These are phyloP conservation scores for Agonopterix subpropinquella DNA, from an alignment of 2,888 invertebrate species.

Conservation along the genomic window DNA sequence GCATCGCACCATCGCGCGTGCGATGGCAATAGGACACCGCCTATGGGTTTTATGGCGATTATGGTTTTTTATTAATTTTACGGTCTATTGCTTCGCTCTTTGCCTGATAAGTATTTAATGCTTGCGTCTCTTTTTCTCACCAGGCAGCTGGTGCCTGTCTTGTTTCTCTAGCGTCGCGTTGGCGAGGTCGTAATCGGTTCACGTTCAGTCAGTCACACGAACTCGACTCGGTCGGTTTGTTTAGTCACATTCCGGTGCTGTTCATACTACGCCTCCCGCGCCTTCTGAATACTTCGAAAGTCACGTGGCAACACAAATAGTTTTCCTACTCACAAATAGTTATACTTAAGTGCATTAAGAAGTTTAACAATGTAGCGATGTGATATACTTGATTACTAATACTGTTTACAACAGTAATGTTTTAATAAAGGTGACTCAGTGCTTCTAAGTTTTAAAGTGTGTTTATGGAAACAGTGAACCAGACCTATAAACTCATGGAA, in stretches of 20 bases:
- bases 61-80: constrained; percentile 19
- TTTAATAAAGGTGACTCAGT: constrained; percentile 57
- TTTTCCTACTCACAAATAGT: neutral
- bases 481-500: constrained; percentile 35
- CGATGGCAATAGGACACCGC: too few species aligned
- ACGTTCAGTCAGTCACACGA: constrained; percentile 8
- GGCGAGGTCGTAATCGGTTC: constrained; percentile 3
- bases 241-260: constrained; percentile 1
- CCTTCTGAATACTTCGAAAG: neutral
- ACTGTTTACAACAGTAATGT: constrained; percentile 33
- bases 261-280: neutral
- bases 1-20: too few species aligned
- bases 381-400: constrained; percentile 27
- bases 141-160: constrained; percentile 37
- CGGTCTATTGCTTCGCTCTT: constrained; percentile 11
- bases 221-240: constrained; percentile 1
- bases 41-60: too few species aligned
- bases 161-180: constrained; percentile 13
- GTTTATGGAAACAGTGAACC: constrained; percentile 39
- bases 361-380: constrained; percentile 21
- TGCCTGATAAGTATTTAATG: neutral
- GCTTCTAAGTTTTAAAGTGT: constrained; percentile 33
- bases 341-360: constrained; percentile 6
- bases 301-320: constrained; percentile 6
- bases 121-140: constrained; percentile 28